Evolutionary conservation across 1,140 invertebrate species (phyloP).

Genomic region (Agraylea sexmaculata): DNA sequence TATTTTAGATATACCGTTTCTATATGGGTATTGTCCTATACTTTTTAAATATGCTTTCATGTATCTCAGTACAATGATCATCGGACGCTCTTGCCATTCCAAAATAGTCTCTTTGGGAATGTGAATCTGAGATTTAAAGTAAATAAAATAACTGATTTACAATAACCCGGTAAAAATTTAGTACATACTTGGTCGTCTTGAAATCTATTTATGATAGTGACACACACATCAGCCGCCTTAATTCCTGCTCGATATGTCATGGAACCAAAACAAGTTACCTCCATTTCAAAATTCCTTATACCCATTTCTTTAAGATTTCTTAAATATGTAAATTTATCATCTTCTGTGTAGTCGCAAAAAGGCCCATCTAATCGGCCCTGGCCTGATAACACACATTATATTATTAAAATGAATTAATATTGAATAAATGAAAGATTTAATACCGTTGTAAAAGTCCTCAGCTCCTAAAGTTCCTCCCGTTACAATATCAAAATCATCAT

Average conservation of each 20-base stretch:
- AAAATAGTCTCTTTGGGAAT: slow-evolving; percentile 61
- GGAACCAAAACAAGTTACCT: slow-evolving; percentile 80
- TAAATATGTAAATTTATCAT: slow-evolving; percentile 77
- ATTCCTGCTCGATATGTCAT: slow-evolving; percentile 78
- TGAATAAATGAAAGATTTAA: slow-evolving; percentile 1
- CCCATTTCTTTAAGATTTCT: slow-evolving; percentile 53
- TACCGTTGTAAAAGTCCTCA: slow-evolving; percentile 93
- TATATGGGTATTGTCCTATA: slow-evolving; percentile 33
- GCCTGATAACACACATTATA: slow-evolving; percentile 28
- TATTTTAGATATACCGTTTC: too few species aligned
- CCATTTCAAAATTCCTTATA: slow-evolving; percentile 96
- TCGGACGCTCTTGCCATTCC: slow-evolving; percentile 76
- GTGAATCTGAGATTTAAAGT: slow-evolving; percentile 44
- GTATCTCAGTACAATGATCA: slow-evolving; percentile 64
- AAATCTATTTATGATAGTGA: slow-evolving; percentile 77
- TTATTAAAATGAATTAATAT: neutral
- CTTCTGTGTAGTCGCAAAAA: slow-evolving; percentile 78
- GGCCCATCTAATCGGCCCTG: slow-evolving; percentile 90
- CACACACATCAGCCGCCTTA: slow-evolving; percentile 80
- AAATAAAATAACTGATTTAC: slow-evolving; percentile 1
- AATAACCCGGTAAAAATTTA: neutral
- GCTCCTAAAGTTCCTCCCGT: slow-evolving; percentile 85
- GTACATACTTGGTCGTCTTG: slow-evolving; percentile 77
- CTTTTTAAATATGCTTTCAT: slow-evolving; percentile 64
- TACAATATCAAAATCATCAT: slow-evolving; percentile 58